A percentile compares a stretch with the other conserved stretches of the same genome.
Evolutionary conservation across 2,113 vertebrate species (phyloP).

Genomic region (Chrysochloris asiatica): DNA sequence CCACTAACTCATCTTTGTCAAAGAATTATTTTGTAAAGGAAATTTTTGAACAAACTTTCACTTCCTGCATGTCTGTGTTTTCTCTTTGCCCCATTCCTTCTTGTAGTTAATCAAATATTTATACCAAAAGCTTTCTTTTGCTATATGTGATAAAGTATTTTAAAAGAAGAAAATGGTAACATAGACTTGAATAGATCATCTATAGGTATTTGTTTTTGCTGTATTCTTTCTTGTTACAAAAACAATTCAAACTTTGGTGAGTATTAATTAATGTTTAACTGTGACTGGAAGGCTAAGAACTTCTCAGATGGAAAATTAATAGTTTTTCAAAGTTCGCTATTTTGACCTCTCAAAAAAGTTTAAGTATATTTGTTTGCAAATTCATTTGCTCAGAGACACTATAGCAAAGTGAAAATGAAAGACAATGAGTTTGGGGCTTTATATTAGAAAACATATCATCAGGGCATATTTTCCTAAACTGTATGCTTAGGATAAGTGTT

Average conservation of each 20-base stretch:
- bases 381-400: neutral
- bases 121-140: conserved; percentile 41
- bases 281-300: neutral
- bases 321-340: neutral
- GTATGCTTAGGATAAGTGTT: no score
- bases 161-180: conserved; percentile 41
- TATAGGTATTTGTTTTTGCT: neutral
- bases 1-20: conserved; percentile 79
- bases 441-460: neutral
- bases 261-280: conserved; percentile 29
- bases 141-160: conserved; percentile 47
- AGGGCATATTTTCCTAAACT: neutral
- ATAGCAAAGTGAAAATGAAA: conserved; percentile 4
- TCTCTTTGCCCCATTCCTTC: conserved; percentile 69
- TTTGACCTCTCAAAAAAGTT: neutral
- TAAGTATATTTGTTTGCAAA: neutral
- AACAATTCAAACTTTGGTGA: conserved; percentile 1
- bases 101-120: conserved; percentile 76
- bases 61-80: conserved; percentile 78
- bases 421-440: neutral
- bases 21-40: conserved; percentile 69
- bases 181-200: conserved; percentile 54
- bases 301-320: neutral
- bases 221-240: conserved; percentile 35
- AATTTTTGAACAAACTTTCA: conserved; percentile 75